phyloP scores from a whole-genome alignment of 2,113 vertebrate genomes.

The Micronisus gabar region DNA sequence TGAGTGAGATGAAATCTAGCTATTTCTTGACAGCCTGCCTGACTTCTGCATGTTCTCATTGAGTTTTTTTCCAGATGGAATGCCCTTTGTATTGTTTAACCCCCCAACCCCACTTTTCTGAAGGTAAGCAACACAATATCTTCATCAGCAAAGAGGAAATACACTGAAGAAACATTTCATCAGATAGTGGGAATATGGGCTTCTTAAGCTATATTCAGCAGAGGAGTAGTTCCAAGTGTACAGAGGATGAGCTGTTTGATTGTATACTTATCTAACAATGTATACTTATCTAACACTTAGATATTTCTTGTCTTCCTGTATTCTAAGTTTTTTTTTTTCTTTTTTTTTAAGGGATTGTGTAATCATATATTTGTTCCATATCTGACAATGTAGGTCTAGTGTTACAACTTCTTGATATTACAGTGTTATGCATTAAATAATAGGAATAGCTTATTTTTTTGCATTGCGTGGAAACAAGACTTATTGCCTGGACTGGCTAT shows the following conservation, averaged over 20 bases:
- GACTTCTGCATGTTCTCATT: neutral
- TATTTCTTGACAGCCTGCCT: neutral
- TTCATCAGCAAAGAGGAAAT: neutral
- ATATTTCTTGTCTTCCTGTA: neutral
- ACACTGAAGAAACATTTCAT: neutral
- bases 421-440: neutral
- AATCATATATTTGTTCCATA: accelerated
- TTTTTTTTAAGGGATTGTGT: neutral
- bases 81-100: neutral
- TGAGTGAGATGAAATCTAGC: neutral
- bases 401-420: neutral
- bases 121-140: neutral
- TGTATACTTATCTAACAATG: neutral
- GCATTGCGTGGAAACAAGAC: neutral
- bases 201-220: neutral
- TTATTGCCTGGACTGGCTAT: neutral
- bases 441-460: neutral
- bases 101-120: neutral
- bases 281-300: neutral
- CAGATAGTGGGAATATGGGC: neutral
- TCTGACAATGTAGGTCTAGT: neutral
- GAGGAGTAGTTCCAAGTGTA: neutral
- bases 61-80: neutral
- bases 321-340: neutral
- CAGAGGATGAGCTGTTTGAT: neutral